Evolutionary conservation across 2,113 vertebrate genomes (phyloP), one percentile per base, ranked within the genome.

Genomic region (Bufo gargarizans): DNA sequence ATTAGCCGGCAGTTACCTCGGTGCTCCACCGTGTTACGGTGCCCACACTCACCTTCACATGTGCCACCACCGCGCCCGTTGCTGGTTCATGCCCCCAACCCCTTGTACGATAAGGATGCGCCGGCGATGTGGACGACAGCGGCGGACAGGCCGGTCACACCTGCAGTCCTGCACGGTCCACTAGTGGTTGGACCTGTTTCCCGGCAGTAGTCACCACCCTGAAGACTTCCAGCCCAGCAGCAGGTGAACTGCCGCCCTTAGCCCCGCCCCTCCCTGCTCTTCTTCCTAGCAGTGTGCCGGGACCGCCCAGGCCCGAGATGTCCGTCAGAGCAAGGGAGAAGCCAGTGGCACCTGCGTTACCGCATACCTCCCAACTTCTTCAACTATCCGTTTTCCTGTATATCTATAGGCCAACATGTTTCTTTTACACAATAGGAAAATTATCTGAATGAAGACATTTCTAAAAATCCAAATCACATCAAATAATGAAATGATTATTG

Each of bases 241-340:
- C 85, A 86, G 85, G 85, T 86, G 85, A 79, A 79, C 20, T 4
- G 58, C 85, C 47, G 53, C 76, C 77, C 85, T 53, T n/a, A 79
- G n/a, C 45, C 4, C 6, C 14, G 16, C 45, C 9, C 84, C 19
- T 22, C 67, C 19, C 53, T 33, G 22, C 65, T 14, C 58, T 43
- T 61, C 47, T 55, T 74, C 13, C 17, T 12, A 8, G n/a, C 20
- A 61, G 3, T n/a, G 22, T 7, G 17, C 14, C 12, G 59, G n/a
- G 13, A 11, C 33, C 80, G 80, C 80, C 80, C 55, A 33, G 33
- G 33, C 33, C 33, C 33, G 33, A 33, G 33, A 33, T 33, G 33
- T 33, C 33, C 33, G 33, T 33, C 33, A 33, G 33, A 33, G 33
- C 33, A 33, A 33, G 33, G 33, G 33, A 0, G 53, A 53, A 3